phyloP scores from a whole-genome alignment of 2,113 vertebrate genomes.

The Phocoena sinus region DNA sequence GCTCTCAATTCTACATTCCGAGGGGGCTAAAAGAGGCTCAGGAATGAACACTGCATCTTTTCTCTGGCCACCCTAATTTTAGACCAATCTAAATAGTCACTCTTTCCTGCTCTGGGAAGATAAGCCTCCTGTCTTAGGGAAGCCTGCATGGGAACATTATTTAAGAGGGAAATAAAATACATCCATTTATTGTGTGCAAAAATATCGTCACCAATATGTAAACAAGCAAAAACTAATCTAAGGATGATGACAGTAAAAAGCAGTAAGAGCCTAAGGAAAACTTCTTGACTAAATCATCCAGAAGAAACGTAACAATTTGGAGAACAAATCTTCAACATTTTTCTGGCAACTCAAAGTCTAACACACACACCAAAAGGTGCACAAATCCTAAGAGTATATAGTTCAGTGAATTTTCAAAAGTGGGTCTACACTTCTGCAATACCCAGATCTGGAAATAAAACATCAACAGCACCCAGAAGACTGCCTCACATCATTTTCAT shows the following conservation, averaged over 20 bases:
- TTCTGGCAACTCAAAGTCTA: background rate
- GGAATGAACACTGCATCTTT: background rate
- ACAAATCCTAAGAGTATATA: background rate
- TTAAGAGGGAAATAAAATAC: background rate
- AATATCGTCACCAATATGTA: background rate
- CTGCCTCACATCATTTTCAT: background rate
- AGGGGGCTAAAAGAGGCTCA: background rate
- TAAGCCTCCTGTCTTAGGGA: background rate
- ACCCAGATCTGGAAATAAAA: background rate
- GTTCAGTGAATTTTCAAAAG: background rate
- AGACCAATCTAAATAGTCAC: background rate
- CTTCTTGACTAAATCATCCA: background rate
- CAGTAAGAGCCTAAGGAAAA: background rate
- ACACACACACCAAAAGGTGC: background rate
- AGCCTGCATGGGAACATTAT: background rate
- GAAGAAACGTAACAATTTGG: background rate
- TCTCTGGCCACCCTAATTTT: background rate
- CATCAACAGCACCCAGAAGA: background rate
- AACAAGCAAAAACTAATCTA: background rate
- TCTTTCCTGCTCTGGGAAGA: background rate
- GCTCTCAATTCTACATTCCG: background rate
- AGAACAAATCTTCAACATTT: background rate
- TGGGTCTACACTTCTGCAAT: background rate
- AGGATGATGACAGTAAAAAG: background rate
- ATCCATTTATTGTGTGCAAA: background rate